Conservation (phyloP, 2,113 vertebrate species). For the Crypturellus undulatus region DNA sequence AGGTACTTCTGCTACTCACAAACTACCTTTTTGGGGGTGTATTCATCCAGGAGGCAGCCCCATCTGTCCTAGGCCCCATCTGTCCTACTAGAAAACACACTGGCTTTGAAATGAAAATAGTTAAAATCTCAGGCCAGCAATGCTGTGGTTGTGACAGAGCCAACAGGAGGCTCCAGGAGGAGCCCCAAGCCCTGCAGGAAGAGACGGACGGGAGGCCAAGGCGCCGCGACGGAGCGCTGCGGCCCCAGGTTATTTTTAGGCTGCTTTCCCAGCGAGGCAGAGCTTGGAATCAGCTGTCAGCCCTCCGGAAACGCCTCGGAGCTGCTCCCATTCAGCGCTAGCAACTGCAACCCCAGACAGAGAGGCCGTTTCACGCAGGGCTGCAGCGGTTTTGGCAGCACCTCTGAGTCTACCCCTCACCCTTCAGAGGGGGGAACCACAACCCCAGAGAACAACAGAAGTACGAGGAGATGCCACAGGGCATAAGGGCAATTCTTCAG, state of each 20-base stretch:
- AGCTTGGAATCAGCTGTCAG: background rate
- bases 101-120: background rate
- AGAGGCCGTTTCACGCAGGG: background rate
- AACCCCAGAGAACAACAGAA: background rate
- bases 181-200: background rate
- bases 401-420: accelerated
- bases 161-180: background rate
- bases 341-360: background rate
- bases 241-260: background rate
- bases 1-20: background rate
- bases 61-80: background rate
- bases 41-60: background rate
- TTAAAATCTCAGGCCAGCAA: background rate
- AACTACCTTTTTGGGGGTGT: background rate
- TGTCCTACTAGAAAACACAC: background rate
- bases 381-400: background rate
- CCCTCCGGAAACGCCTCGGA: background rate
- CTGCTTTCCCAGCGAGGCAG: background rate
- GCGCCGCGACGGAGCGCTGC: background rate
- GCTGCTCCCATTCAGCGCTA: background rate
- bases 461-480: background rate
- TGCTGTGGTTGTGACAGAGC: background rate
- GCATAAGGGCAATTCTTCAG: background rate
- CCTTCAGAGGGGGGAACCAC: background rate
- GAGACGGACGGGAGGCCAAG: background rate